Evolutionary conservation across 1,140 invertebrate species (phyloP).

Genomic region (Pentalonia nigronervosa): DNA sequence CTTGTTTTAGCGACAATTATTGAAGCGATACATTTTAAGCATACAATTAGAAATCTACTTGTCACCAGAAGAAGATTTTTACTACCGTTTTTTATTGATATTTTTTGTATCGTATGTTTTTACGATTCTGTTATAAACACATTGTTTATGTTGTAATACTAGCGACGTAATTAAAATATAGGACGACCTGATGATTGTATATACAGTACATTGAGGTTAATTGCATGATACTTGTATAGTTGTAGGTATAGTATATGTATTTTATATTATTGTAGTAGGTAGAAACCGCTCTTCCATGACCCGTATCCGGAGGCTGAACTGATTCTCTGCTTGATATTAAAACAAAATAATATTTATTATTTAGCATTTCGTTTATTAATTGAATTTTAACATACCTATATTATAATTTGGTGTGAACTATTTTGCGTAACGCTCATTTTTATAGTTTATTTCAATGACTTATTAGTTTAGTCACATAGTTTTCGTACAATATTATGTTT

Average conservation of each 20-base stretch:
- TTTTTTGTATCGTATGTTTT: not conserved
- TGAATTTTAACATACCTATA: not conserved
- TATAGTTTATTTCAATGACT: not conserved
- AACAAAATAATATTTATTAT: conserved; percentile 32
- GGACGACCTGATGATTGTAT: conserved; percentile 16
- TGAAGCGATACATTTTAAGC: conserved; percentile 27
- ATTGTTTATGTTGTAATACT: conserved; percentile 44
- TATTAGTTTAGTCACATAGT: not conserved
- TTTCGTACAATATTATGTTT: not conserved
- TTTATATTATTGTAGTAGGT: conserved; percentile 35
- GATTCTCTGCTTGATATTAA: conserved; percentile 4
- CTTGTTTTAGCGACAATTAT: conserved; percentile 32
- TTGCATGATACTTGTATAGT: conserved; percentile 37
- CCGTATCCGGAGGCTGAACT: conserved; percentile 47
- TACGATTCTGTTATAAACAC: not conserved
- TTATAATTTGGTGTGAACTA: not conserved
- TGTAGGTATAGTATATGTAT: not conserved
- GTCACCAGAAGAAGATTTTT: conserved; percentile 21
- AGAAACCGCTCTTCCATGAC: conserved; percentile 55
- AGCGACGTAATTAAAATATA: conserved; percentile 36
- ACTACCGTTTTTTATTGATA: not conserved
- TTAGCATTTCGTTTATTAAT: not conserved
- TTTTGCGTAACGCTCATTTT: not conserved
- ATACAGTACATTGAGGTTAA: conserved; percentile 48
- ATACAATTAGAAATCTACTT: conserved; percentile 48